Evolutionary conservation across 1,140 invertebrate species (phyloP), one percentile per base, ranked within the genome.

Genomic region (Vollenhovia emeryi): DNA sequence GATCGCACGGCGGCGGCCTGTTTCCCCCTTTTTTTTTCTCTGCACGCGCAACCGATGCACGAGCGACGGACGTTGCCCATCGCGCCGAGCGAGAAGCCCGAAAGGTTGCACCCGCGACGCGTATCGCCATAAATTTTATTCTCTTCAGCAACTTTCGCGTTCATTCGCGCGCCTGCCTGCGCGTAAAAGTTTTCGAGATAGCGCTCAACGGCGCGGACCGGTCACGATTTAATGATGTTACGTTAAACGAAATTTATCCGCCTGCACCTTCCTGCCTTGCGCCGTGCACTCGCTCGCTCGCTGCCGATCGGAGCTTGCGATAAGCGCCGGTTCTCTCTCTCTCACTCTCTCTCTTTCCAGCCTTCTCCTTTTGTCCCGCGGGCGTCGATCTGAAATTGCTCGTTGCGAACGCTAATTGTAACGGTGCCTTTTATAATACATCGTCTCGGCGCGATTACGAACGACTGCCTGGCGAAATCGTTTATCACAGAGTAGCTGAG

Each of bases 381-480:
- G 73, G 80, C 43, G 30, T 43, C 74, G 71, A 75, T 84, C 80
- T 84, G 68, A 84, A 84, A 84, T 84, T 75, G 80, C 57, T 84
- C 68, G 45, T 62, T 84, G 55, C 80, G 55, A 52, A 43, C 73
- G 69, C 74, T 85, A 85, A 85, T 85, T 85, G 83, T 85, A 85
- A 85, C 83, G 74, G 74, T 85, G 83, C 50, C 83, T 85, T 78
- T 78, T 84, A 45, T 24, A 45, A 66, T 43, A 71, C 78, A 33
- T 82, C 66, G 78, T 33, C 66, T 21, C 50, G 62, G 18, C 18
- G 64, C 64, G 64, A 55, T 24, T 69, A n/a, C 33, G 48, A 55
- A 50, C 60, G 45, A 3, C 33, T 21, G 50, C 8, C 7, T 40
- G 75, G 55, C 66, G 50, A 33, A 82, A 73, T 71, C 50, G 78